Evolutionary conservation across 2,113 vertebrate species (phyloP).

Genomic region (Oenanthe melanoleuca): DNA sequence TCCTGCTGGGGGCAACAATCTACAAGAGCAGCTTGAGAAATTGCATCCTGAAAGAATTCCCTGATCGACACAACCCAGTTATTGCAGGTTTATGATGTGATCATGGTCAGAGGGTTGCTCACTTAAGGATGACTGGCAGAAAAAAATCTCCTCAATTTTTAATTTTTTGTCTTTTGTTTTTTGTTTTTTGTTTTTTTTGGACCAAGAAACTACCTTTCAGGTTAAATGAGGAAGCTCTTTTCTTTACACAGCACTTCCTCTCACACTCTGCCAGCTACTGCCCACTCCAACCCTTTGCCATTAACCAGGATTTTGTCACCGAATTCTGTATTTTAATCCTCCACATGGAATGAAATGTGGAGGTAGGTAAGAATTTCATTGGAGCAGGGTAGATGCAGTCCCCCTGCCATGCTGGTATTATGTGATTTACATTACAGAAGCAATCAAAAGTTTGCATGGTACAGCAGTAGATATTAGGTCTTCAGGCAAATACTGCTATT

Average conservation of each 20-base stretch:
- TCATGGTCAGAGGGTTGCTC: neutral
- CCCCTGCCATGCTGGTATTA: neutral
- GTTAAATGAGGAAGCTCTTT: neutral
- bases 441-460: neutral
- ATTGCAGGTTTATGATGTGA: neutral
- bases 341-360: neutral
- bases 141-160: neutral
- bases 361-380: neutral
- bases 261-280: neutral
- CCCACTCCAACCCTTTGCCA: neutral
- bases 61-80: neutral
- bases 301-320: neutral
- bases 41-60: neutral
- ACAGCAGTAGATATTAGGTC: neutral
- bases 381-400: neutral
- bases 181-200: neutral
- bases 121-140: neutral
- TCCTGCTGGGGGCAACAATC: slow-evolving; percentile 22
- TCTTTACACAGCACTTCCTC: neutral
- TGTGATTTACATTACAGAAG: neutral
- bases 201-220: neutral
- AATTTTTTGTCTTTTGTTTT: neutral
- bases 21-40: neutral
- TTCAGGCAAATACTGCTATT: neutral
- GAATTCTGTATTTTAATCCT: neutral